Evolutionary conservation across 2,888 invertebrate genomes (phyloP).

Genomic region (Drosophila aldrichi): DNA sequence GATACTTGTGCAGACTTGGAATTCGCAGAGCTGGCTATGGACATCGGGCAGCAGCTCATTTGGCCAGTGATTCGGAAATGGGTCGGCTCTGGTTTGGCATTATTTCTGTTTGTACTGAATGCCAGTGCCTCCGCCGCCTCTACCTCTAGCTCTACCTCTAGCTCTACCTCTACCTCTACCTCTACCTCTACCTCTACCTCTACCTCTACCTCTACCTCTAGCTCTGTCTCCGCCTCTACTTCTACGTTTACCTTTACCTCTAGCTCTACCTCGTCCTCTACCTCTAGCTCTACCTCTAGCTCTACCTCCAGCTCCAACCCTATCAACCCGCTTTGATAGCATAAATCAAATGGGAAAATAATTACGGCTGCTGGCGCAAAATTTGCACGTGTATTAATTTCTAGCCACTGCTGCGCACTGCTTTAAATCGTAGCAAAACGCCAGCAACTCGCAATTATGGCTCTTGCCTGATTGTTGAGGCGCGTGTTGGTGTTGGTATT

Average conservation of each 20-base stretch:
- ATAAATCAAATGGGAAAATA: conserved; percentile 82
- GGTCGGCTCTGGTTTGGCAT: conserved; percentile 36
- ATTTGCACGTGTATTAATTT: conserved; percentile 80
- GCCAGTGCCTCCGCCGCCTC: background rate
- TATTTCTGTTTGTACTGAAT: conserved; percentile 17
- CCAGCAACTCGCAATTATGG: conserved; percentile 48
- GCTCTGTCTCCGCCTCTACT: background rate
- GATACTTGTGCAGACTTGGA: conserved; percentile 9
- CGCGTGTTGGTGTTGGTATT: conserved; percentile 46
- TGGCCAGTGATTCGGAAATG: conserved; percentile 70
- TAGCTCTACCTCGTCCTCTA: background rate
- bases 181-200: background rate
- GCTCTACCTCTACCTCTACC: no score
- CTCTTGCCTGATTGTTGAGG: conserved; percentile 43
- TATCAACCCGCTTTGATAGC: conserved; percentile 56
- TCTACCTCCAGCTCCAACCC: no score
- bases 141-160: background rate
- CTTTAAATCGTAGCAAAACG: conserved; percentile 73
- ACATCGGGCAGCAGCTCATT: conserved; percentile 41
- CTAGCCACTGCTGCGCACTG: conserved; percentile 30
- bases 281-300: background rate
- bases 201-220: background rate
- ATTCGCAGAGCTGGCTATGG: conserved; percentile 11
- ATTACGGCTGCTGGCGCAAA: conserved; percentile 76
- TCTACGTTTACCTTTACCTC: no score